Conservation (phyloP, 2,888 invertebrate genomes). For the Agriotes lineatus region DNA sequence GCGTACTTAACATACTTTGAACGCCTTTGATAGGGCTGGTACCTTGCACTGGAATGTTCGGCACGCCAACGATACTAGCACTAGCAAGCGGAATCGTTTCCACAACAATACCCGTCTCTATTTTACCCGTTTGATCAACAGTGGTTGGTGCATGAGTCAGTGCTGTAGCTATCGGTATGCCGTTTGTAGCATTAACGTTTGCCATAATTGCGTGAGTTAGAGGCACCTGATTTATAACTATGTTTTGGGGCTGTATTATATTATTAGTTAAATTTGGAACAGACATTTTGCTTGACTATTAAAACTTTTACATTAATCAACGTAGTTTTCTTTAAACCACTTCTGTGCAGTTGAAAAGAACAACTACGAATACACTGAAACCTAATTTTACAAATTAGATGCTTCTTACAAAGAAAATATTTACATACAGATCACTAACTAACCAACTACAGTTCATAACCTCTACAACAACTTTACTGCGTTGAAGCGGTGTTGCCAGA, state of each 20-base stretch:
- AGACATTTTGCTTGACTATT: too few relatives aligned
- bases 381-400: too few relatives aligned
- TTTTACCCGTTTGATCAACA: conserved; percentile 50
- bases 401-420: too few relatives aligned
- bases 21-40: conserved; percentile 50
- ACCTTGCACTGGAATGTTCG: conserved; percentile 53
- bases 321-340: too few relatives aligned
- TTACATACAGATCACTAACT: too few relatives aligned
- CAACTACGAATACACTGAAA: too few relatives aligned
- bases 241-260: conserved; percentile 57
- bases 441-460: too few relatives aligned
- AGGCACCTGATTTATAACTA: conserved; percentile 59
- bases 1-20: conserved; percentile 24
- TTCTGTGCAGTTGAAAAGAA: too few relatives aligned
- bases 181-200: conserved; percentile 59
- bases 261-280: conserved; percentile 56
- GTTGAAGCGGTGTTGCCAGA: too few relatives aligned
- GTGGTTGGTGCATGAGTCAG: conserved; percentile 54
- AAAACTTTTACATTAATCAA: too few relatives aligned
- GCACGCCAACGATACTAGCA: conserved; percentile 53
- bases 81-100: conserved; percentile 56
- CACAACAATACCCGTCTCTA: conserved; percentile 58
- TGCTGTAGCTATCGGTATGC: conserved; percentile 58
- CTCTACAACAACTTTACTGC: too few relatives aligned
- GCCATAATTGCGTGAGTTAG: conserved; percentile 58